A percentile compares a stretch with the other conserved stretches of the same genome.
These are phyloP conservation scores for Drosophila willistoni DNA, from an alignment of 1,140 invertebrate genomes.

Conservation along the genomic window DNA sequence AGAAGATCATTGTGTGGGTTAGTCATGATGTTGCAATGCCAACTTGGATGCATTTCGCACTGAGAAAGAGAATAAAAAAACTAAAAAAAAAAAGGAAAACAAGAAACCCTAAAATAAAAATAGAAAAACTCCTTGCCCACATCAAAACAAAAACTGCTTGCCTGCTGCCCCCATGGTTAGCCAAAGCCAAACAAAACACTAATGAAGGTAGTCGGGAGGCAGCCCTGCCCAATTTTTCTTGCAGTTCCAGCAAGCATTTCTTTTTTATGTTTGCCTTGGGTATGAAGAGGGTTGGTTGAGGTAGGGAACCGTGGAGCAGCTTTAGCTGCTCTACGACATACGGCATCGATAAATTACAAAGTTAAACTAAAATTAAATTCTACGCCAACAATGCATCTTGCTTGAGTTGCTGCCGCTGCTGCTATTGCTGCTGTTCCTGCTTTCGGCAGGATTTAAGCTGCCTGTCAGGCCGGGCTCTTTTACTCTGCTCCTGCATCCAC, in stretches of 20 bases:
- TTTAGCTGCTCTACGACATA: constrained; percentile 70
- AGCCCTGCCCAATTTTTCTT: constrained; percentile 31
- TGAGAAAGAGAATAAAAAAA: too few species aligned
- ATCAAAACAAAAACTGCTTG: constrained; percentile 51
- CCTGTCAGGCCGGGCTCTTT: constrained; percentile 64
- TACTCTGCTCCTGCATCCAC: constrained; percentile 45
- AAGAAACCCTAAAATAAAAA: constrained; percentile 18
- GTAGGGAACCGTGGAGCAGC: constrained; percentile 19
- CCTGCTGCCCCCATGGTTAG: constrained; percentile 64
- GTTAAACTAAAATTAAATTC: constrained; percentile 82
- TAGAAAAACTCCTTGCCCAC: constrained; percentile 45
- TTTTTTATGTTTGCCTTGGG: constrained; percentile 22
- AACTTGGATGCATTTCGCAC: neutral
- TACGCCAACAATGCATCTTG: constrained; percentile 81
- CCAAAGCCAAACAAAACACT: constrained; percentile 78
- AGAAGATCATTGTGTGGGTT: constrained; percentile 7
- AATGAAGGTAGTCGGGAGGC: constrained; percentile 75
- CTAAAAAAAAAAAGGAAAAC: neutral
- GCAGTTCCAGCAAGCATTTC: constrained; percentile 15
- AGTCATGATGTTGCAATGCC: neutral
- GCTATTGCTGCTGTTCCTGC: constrained; percentile 35
- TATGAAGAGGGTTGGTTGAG: neutral
- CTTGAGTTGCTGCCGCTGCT: constrained; percentile 32
- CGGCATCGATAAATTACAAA: constrained; percentile 82
- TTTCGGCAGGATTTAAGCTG: constrained; percentile 80